Percentiles rank a stretch among this genome's conserved stretches.
Evolutionary conservation across 2,797 vertebrate species (phyloP).

Genomic region (Prunella strophiata): DNA sequence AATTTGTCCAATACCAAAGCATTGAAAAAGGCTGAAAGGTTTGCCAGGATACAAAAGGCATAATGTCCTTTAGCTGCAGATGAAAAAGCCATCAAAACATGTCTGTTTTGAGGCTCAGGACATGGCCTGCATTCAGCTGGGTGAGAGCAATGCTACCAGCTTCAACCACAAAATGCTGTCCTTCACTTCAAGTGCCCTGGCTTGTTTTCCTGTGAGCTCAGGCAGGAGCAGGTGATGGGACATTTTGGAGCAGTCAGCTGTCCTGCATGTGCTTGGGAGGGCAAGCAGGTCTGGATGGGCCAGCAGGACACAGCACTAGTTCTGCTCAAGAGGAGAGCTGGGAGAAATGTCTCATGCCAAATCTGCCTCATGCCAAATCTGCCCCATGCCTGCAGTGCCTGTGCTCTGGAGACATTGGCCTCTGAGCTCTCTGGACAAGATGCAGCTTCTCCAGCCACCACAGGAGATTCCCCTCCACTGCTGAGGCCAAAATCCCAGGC

Average conservation of each 20-base stretch:
- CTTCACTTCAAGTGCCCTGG: neutral
- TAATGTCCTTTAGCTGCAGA: neutral
- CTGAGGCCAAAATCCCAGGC: neutral
- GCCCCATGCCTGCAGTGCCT: accelerated
- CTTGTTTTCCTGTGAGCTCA: neutral
- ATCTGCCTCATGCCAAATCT: neutral
- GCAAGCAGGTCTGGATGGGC: neutral
- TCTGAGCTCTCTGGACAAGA: neutral
- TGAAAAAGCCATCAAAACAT: neutral
- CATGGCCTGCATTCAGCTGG: neutral
- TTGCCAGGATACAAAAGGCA: neutral
- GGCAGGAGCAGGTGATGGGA: accelerated
- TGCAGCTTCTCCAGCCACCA: neutral
- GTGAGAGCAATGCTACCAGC: neutral
- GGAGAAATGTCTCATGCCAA: neutral
- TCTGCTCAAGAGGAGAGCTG: neutral
- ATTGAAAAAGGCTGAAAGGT: neutral
- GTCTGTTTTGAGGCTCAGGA: neutral
- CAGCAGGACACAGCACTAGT: neutral
- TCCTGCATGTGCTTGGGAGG: neutral
- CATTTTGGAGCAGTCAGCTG: neutral
- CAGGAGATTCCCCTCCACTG: neutral
- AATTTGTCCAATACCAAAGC: neutral
- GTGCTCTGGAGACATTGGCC: neutral
- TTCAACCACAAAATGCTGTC: neutral